phyloP scores from a whole-genome alignment of 2,113 vertebrate species.

The Leucoraja erinaceus region DNA sequence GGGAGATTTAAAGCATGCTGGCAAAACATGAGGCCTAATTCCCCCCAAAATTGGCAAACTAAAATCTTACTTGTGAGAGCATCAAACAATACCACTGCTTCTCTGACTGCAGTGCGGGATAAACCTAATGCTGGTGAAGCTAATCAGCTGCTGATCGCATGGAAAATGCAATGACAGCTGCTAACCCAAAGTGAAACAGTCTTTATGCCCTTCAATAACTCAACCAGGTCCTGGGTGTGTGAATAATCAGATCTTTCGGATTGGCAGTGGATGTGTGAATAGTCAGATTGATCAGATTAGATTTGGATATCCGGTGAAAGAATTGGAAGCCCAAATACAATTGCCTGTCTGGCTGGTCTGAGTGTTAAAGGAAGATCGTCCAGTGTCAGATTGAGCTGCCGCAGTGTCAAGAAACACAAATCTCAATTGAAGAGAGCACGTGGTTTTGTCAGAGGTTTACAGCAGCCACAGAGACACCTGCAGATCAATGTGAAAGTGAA shows the following conservation, averaged over 20 bases:
- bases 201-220: constrained; percentile 21
- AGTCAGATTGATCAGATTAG: constrained; percentile 19
- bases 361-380: not conserved
- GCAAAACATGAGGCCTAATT: constrained; percentile 7
- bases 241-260: constrained; percentile 11
- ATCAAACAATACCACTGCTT: not conserved
- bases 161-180: constrained; percentile 31
- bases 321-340: not conserved
- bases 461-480: not conserved
- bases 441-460: not conserved
- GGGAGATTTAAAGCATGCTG: not conserved
- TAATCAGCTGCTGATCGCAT: constrained; percentile 32
- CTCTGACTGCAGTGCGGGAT: constrained; percentile 21
- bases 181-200: constrained; percentile 10
- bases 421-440: not conserved
- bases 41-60: constrained; percentile 30
- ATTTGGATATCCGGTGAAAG: constrained; percentile 8
- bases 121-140: constrained; percentile 32
- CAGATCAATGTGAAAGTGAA: not conserved
- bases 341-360: constrained; percentile 9
- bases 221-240: not conserved
- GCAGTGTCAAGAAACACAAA: not conserved
- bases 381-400: not conserved
- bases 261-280: constrained; percentile 30
- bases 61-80: constrained; percentile 15